Percentiles rank a stretch among this genome's conserved stretches.
Conservation (phyloP, 92 coral and sea anemone species). For the Plumapathes pennacea region DNA sequence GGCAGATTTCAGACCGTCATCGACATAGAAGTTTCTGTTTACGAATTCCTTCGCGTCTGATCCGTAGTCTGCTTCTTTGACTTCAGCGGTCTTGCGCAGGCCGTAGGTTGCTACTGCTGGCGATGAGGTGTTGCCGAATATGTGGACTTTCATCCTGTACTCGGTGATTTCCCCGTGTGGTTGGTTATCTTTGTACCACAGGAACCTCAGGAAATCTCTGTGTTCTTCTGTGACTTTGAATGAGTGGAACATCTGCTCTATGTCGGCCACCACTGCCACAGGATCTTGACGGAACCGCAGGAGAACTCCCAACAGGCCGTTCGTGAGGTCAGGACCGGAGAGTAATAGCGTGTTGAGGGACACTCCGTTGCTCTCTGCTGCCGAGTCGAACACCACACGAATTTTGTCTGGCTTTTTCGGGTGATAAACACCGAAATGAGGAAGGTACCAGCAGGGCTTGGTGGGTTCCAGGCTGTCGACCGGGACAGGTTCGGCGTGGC, state of each 20-base stretch:
- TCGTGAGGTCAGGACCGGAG: slow-evolving; percentile 32
- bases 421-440: slow-evolving; percentile 40
- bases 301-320: slow-evolving; percentile 44
- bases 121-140: slow-evolving; percentile 35
- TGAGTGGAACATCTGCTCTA: slow-evolving; percentile 57
- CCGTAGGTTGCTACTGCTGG: slow-evolving; percentile 54
- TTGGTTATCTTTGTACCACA: slow-evolving; percentile 45
- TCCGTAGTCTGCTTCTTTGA: slow-evolving; percentile 31
- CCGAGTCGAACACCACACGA: slow-evolving; percentile 52
- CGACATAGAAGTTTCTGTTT: slow-evolving; percentile 41
- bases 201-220: slow-evolving; percentile 44
- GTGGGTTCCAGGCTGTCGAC: background rate
- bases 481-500: too few species aligned
- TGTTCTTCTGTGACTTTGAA: slow-evolving; percentile 27
- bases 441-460: slow-evolving; percentile 33
- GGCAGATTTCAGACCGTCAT: slow-evolving; percentile 43
- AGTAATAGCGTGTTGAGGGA: slow-evolving; percentile 41
- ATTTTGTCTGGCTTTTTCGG: slow-evolving; percentile 42
- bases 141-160: slow-evolving; percentile 41
- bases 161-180: slow-evolving; percentile 30
- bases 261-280: slow-evolving; percentile 41
- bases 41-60: slow-evolving; percentile 43
- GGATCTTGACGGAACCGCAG: slow-evolving; percentile 45
- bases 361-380: slow-evolving; percentile 28
- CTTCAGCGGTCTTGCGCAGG: slow-evolving; percentile 39